phyloP scores from a whole-genome alignment of 2,113 vertebrate species.

The Apaloderma vittatum region DNA sequence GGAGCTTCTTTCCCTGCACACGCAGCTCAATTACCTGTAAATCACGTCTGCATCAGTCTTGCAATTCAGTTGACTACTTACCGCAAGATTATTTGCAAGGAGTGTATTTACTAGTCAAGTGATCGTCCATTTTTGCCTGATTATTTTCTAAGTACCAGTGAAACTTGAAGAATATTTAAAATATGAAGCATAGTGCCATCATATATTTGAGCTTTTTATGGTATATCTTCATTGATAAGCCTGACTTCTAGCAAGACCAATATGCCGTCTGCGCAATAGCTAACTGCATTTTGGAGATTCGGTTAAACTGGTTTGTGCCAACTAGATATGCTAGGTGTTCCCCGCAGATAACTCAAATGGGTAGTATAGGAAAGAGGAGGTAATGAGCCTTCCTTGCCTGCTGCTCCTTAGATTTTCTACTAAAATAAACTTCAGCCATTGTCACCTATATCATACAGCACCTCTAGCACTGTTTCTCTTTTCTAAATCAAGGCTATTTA shows the following conservation, averaged over 20 bases:
- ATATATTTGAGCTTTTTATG: background rate
- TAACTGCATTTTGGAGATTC: background rate
- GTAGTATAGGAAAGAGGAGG: background rate
- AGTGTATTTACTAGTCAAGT: background rate
- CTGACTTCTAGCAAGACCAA: background rate
- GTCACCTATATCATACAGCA: background rate
- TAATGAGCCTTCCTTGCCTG: background rate
- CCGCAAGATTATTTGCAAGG: background rate
- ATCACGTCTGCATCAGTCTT: no score
- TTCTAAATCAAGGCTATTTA: slow-evolving; percentile 36
- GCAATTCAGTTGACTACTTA: background rate
- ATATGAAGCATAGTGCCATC: background rate
- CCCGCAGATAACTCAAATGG: background rate
- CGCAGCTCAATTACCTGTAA: background rate
- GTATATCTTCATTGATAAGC: background rate
- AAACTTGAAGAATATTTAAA: background rate
- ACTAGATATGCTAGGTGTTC: background rate
- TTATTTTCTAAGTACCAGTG: background rate
- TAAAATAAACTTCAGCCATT: background rate
- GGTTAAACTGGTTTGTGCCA: background rate
- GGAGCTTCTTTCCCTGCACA: background rate
- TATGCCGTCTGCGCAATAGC: background rate
- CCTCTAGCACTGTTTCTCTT: background rate
- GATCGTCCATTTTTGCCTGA: background rate
- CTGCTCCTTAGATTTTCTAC: background rate